Percentiles rank a stretch among this genome's conserved stretches.
These are phyloP conservation scores for Ophioninae sp. DNA, from an alignment of 2,888 invertebrate genomes.

Conservation along the genomic window DNA sequence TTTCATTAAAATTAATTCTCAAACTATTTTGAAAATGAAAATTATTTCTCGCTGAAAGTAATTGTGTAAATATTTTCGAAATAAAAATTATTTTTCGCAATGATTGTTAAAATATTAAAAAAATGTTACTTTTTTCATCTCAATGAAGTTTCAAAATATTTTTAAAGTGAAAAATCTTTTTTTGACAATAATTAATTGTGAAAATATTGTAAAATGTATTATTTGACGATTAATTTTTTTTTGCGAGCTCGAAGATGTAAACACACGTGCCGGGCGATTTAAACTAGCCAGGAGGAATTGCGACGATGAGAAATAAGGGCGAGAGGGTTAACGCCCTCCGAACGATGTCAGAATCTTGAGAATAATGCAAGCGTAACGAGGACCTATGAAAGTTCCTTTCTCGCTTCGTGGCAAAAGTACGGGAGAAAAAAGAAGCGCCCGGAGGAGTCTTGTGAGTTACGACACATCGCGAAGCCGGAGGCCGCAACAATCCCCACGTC, in stretches of 20 bases:
- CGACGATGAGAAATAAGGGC: neutral
- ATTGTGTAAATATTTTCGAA: too few relatives aligned
- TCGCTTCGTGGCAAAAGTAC: conserved; percentile 33
- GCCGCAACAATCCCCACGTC: conserved; percentile 37
- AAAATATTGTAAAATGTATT: neutral
- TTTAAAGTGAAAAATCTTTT: neutral
- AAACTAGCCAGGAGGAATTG: conserved; percentile 28
- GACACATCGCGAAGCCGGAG: conserved; percentile 43
- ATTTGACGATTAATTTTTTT: neutral
- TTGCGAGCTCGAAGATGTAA: conserved; percentile 3
- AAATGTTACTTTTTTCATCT: too few relatives aligned
- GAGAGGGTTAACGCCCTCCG: conserved; percentile 22
- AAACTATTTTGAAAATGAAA: too few relatives aligned
- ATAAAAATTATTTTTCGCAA: neutral
- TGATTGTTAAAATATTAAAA: neutral
- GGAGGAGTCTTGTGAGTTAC: conserved; percentile 56
- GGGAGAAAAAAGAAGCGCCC: conserved; percentile 34
- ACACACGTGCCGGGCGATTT: conserved; percentile 33
- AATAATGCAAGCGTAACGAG: conserved; percentile 15
- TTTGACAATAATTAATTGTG: neutral
- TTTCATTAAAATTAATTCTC: too few relatives aligned
- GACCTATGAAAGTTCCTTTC: conserved; percentile 50
- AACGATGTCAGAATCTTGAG: conserved; percentile 32
- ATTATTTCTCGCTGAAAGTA: too few relatives aligned
- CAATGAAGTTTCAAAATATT: too few relatives aligned